These are phyloP conservation scores for Marronus borbonicus DNA, from an alignment of 2,888 invertebrate genomes.

Conservation along the genomic window DNA sequence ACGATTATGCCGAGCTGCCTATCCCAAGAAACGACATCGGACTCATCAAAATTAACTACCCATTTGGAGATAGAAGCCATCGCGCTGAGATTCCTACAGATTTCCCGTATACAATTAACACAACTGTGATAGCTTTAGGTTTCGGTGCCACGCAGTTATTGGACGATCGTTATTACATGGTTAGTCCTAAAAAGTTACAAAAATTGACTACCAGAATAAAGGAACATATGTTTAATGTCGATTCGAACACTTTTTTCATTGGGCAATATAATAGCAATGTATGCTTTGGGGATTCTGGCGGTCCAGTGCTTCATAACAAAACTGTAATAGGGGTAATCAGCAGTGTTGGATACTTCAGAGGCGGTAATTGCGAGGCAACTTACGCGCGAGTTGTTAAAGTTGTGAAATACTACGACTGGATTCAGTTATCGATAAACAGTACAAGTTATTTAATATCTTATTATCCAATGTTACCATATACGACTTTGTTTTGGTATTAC, in stretches of 20 bases:
- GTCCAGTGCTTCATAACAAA: neutral
- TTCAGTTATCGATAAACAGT: neutral
- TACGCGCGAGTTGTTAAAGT: constrained; percentile 8
- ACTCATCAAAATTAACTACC: neutral
- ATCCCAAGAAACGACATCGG: constrained; percentile 3
- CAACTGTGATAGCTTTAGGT: neutral
- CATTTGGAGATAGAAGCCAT: neutral
- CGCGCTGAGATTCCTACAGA: neutral
- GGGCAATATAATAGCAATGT: constrained; percentile 3
- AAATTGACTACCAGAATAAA: constrained; percentile 5
- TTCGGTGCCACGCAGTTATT: neutral
- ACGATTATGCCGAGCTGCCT: neutral
- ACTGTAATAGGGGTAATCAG: neutral
- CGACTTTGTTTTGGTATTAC: neutral
- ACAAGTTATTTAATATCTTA: neutral
- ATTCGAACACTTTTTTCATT: constrained; percentile 17
- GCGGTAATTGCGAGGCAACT: neutral
- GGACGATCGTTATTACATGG: neutral
- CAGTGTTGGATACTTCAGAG: neutral
- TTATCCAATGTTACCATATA: neutral
- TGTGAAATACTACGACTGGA: neutral
- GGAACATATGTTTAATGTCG: neutral
- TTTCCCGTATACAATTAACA: neutral
- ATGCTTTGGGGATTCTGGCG: constrained; percentile 21
- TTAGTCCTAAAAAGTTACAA: neutral